A percentile compares a stretch with the other conserved stretches of the same genome.
Conservation (phyloP, 2,888 invertebrate species). For the Trachelus stipa region DNA sequence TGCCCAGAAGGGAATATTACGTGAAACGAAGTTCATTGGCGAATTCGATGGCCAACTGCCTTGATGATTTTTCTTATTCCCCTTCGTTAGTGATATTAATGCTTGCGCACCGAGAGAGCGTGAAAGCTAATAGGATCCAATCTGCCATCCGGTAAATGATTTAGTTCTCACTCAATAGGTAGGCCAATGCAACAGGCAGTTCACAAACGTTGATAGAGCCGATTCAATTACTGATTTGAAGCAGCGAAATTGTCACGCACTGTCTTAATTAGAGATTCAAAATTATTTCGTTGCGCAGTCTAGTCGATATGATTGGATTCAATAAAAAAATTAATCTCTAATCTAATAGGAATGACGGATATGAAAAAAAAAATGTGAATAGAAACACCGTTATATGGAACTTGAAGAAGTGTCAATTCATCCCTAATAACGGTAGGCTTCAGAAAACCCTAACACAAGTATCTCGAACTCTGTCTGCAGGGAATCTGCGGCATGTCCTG, state of each 20-base stretch:
- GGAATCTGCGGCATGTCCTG: not conserved
- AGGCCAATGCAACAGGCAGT: not conserved
- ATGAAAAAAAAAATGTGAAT: not conserved
- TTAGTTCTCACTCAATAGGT: not conserved
- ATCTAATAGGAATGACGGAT: not conserved
- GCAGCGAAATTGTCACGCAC: not conserved
- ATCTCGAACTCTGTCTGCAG: not conserved
- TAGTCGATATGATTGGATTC: not conserved
- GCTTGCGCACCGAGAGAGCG: not conserved
- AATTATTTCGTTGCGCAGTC: not conserved
- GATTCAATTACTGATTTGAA: not conserved
- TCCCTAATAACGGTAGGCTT: not conserved
- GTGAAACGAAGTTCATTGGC: not conserved
- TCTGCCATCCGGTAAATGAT: not conserved
- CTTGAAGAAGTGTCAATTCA: not conserved
- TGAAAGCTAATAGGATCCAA: not conserved
- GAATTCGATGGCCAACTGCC: not conserved
- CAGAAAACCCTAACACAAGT: not conserved
- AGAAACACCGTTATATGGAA: not conserved
- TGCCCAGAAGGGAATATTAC: not conserved
- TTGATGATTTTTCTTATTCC: not conserved
- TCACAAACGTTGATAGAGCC: not conserved
- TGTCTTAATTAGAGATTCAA: not conserved
- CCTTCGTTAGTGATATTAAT: not conserved
- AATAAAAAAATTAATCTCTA: not conserved